Conservation (phyloP, 2,113 vertebrate species). For the Barbus barbus region DNA sequence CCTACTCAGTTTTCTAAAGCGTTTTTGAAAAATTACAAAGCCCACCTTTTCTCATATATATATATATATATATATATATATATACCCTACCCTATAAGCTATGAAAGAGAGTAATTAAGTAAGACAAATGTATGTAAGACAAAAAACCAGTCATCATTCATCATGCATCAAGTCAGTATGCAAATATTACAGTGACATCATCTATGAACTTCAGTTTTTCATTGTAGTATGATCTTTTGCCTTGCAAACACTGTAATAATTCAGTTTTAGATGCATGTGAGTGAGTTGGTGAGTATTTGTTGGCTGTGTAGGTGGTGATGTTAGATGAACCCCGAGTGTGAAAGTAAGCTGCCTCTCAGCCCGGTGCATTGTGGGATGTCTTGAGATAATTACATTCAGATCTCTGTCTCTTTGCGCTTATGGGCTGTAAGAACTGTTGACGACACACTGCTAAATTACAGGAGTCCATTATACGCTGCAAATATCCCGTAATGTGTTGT, state of each 20-base stretch:
- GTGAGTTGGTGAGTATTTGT: neutral
- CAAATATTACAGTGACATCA: neutral
- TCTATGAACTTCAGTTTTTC: neutral
- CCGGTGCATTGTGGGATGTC: slow-evolving; percentile 13
- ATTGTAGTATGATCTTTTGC: neutral
- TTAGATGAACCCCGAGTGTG: slow-evolving; percentile 13
- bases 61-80: no score
- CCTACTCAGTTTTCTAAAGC: no score
- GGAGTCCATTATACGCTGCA: slow-evolving; percentile 19
- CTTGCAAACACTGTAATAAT: neutral
- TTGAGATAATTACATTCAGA: slow-evolving; percentile 22
- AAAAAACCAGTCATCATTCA: neutral
- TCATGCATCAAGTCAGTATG: neutral
- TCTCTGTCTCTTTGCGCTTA: neutral
- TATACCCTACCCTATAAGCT: no score
- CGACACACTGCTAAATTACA: slow-evolving; percentile 2
- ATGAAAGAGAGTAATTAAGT: no score
- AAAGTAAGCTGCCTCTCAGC: neutral
- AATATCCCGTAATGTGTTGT: slow-evolving; percentile 18
- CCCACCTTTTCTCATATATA: no score
- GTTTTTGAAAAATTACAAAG: no score
- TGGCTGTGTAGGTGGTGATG: slow-evolving; percentile 8
- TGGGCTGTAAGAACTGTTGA: neutral
- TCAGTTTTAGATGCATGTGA: neutral
- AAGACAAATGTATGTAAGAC: neutral